A percentile compares a stretch with the other conserved stretches of the same genome.
These are phyloP conservation scores for Oenanthe melanoleuca DNA, from an alignment of 2,113 vertebrate species.

Conservation along the genomic window DNA sequence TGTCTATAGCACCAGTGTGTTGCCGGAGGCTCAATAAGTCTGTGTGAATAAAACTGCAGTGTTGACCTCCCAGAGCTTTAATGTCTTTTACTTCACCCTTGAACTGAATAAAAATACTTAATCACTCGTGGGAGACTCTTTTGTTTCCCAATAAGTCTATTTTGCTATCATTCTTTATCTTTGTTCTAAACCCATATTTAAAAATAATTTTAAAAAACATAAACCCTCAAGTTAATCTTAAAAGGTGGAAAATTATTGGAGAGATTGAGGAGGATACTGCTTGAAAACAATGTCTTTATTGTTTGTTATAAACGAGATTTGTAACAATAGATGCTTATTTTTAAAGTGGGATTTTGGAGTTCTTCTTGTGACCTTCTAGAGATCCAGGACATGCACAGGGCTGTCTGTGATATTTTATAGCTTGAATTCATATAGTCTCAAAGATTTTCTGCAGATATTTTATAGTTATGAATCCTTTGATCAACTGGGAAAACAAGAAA, in stretches of 20 bases:
- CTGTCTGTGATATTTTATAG: not conserved
- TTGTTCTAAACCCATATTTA: not conserved
- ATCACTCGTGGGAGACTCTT: not conserved
- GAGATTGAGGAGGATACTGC: not conserved
- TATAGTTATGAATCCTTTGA: not conserved
- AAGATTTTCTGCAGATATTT: not conserved
- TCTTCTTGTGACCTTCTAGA: not conserved
- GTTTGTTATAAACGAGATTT: not conserved
- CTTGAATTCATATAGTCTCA: not conserved
- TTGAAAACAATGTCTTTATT: not conserved
- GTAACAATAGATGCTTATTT: not conserved
- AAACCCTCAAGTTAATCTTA: not conserved
- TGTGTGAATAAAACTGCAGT: not conserved
- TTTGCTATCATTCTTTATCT: not conserved
- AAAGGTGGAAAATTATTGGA: not conserved
- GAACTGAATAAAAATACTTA: conserved; percentile 10
- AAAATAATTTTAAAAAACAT: not conserved
- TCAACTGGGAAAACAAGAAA: not conserved
- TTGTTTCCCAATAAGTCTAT: not conserved
- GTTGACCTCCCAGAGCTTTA: conserved; percentile 49
- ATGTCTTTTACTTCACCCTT: conserved; percentile 35
- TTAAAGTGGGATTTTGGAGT: not conserved
- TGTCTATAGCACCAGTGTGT: not conserved
- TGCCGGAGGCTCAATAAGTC: conserved; percentile 26
- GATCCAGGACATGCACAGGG: not conserved